Conservation (phyloP, 2,797 vertebrate species). For the Cuniculus paca region DNA sequence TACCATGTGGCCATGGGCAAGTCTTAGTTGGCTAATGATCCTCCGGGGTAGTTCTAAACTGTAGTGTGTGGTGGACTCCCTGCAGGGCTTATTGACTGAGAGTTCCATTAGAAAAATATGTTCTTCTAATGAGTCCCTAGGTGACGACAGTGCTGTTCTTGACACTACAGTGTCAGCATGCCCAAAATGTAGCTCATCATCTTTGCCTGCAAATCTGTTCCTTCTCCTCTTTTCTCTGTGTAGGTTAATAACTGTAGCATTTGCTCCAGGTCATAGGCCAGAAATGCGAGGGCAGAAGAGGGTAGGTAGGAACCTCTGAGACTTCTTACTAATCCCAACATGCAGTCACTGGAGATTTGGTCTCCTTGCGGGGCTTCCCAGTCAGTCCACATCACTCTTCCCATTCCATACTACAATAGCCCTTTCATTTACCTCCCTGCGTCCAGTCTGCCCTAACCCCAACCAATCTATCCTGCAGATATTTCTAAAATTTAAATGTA, state of each 20-base stretch:
- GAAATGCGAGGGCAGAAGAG: neutral
- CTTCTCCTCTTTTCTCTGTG: neutral
- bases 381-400: neutral
- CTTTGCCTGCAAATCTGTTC: neutral
- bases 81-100: neutral
- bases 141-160: neutral
- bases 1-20: neutral
- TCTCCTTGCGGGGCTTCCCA: neutral
- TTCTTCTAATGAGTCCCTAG: neutral
- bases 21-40: neutral
- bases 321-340: neutral
- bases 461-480: neutral
- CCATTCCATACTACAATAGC: neutral
- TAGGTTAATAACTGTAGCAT: neutral
- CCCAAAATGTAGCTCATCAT: slow-evolving; percentile 5
- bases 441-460: neutral
- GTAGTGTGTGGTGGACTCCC: neutral
- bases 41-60: neutral
- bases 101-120: neutral
- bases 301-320: neutral
- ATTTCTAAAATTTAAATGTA: slow-evolving; percentile 44
- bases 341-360: neutral
- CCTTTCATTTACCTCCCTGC: neutral
- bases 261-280: neutral
- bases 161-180: neutral